A percentile compares a stretch with the other conserved stretches of the same genome.
Evolutionary conservation across 2,888 invertebrate genomes (phyloP).

Genomic region (Cabera pusaria): DNA sequence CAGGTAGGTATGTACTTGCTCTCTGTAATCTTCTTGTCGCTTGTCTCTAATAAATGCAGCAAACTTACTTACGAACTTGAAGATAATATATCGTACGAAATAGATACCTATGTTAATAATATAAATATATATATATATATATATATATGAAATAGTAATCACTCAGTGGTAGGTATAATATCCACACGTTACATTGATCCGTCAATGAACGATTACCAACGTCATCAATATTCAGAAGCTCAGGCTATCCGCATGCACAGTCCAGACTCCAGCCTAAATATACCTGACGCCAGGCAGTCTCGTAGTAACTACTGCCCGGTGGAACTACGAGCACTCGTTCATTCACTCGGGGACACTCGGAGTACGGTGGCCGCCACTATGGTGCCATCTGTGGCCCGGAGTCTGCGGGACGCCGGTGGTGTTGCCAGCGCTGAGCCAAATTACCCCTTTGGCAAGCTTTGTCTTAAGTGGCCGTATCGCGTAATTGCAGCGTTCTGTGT

Average conservation of each 20-base stretch:
- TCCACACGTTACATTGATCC: too few species aligned
- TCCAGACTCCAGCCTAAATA: conserved; percentile 8
- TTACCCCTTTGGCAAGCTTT: conserved; percentile 16
- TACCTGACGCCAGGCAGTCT: conserved; percentile 18
- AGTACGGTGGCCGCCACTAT: conserved; percentile 24
- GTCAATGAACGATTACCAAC: conserved; percentile 2
- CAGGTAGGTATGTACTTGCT: too few species aligned
- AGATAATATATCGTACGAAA: too few species aligned
- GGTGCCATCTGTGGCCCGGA: conserved; percentile 8
- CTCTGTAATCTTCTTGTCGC: too few species aligned
- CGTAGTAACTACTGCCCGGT: too few species aligned
- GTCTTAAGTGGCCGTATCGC: conserved; percentile 12
- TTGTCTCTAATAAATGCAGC: too few species aligned
- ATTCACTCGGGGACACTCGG: conserved; percentile 33
- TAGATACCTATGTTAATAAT: too few species aligned
- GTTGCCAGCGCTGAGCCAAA: conserved; percentile 20
- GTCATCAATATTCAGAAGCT: conserved; percentile 13
- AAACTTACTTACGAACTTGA: too few species aligned
- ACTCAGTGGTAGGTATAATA: too few species aligned
- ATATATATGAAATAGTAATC: too few species aligned
- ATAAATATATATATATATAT: too few species aligned
- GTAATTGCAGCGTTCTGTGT: background rate
- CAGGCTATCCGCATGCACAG: background rate
- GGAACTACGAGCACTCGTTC: conserved; percentile 25
- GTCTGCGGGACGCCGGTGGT: conserved; percentile 15